phyloP scores from a whole-genome alignment of 2,888 invertebrate species.

The Tenthredo notha region DNA sequence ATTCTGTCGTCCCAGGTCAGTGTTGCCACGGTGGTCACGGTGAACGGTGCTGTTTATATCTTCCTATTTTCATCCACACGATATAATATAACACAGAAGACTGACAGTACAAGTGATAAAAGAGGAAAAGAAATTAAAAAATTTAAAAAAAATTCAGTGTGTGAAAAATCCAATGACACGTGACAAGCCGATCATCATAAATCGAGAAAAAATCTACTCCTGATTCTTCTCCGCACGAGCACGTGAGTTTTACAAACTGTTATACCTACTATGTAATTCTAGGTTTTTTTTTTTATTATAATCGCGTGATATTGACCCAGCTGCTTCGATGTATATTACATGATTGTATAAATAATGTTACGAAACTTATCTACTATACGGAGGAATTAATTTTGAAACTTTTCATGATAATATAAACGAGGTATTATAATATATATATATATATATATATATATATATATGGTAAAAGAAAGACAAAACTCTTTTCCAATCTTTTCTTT shows the following conservation, averaged over 20 bases:
- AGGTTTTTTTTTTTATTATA: background rate
- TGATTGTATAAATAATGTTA: background rate
- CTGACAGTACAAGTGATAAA: background rate
- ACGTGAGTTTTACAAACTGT: conserved; percentile 37
- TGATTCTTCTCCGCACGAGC: background rate
- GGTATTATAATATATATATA: background rate
- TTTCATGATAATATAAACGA: background rate
- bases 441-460: too few relatives aligned
- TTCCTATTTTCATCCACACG: background rate
- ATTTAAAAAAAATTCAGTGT: background rate
- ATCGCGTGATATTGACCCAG: background rate
- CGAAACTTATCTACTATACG: background rate
- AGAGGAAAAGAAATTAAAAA: background rate
- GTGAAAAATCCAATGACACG: conserved; percentile 12
- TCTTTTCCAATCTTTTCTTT: background rate
- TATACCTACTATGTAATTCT: background rate
- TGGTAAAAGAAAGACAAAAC: background rate
- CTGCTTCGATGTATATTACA: background rate
- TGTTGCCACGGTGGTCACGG: conserved; percentile 69
- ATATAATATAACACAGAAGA: background rate
- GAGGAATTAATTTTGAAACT: too few relatives aligned
- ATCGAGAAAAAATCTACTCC: background rate
- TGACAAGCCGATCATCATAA: background rate
- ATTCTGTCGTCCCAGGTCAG: conserved; percentile 73
- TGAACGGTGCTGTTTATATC: conserved; percentile 58